phyloP scores from a whole-genome alignment of 2,797 vertebrate species.

The Tragopan temminckii region DNA sequence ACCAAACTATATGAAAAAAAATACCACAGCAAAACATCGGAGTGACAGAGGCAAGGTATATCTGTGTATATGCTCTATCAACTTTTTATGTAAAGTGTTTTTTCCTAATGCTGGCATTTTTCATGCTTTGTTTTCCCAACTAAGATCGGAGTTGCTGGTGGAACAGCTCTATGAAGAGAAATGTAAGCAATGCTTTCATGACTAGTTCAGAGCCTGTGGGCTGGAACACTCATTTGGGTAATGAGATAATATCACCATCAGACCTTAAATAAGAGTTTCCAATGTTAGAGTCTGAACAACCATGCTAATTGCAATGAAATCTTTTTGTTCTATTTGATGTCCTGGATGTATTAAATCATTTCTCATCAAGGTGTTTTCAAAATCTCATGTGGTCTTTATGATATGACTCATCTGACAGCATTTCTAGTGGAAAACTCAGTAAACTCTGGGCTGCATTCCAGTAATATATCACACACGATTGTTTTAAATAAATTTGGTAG shows the following conservation, averaged over 20 bases:
- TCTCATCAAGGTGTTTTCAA: neutral
- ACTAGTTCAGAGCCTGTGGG: neutral
- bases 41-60: neutral
- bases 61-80: neutral
- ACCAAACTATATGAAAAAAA: neutral
- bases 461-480: neutral
- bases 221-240: neutral
- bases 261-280: neutral
- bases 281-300: neutral
- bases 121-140: constrained; percentile 14
- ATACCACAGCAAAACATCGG: neutral
- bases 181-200: neutral
- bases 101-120: neutral
- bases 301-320: neutral
- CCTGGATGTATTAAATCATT: neutral
- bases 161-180: neutral
- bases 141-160: neutral
- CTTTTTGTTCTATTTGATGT: neutral
- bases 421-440: neutral
- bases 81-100: neutral
- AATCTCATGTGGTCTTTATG: neutral
- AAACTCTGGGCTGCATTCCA: neutral
- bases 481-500: neutral
- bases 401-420: constrained; percentile 8
- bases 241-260: neutral